Evolutionary conservation across 2,888 invertebrate species (phyloP).

Genomic region (Drosophila infuscata): DNA sequence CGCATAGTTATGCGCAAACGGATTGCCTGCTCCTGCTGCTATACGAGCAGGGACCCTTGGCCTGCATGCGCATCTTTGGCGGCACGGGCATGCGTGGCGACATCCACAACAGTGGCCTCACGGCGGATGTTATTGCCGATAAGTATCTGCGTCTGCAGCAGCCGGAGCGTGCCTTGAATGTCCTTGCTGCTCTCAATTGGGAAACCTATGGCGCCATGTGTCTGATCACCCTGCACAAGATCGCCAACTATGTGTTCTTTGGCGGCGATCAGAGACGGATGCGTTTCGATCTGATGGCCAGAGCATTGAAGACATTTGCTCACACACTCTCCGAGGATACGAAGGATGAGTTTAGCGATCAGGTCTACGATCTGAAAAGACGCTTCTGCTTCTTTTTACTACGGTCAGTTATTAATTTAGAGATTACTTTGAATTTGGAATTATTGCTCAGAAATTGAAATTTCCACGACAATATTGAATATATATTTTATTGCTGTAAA

Average conservation of each 20-base stretch:
- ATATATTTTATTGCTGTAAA: not conserved
- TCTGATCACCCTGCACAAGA: constrained; percentile 90
- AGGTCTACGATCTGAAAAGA: constrained; percentile 93
- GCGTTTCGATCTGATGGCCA: constrained; percentile 88
- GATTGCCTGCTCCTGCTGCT: constrained; percentile 87
- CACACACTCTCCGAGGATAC: constrained; percentile 88
- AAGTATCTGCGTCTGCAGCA: constrained; percentile 88
- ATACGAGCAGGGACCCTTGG: constrained; percentile 88
- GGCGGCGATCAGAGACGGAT: constrained; percentile 79
- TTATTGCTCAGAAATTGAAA: not conserved
- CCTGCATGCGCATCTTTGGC: constrained; percentile 86
- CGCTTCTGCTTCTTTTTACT: constrained; percentile 94
- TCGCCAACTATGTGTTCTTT: constrained; percentile 88
- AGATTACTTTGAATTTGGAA: not conserved
- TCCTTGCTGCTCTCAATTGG: constrained; percentile 91
- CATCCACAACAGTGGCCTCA: constrained; percentile 86
- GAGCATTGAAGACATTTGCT: constrained; percentile 93
- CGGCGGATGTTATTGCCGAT: constrained; percentile 87
- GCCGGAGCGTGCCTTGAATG: constrained; percentile 89
- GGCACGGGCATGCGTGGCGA: constrained; percentile 85
- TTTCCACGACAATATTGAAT: not conserved
- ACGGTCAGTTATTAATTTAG: constrained; percentile 86
- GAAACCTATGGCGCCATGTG: constrained; percentile 91
- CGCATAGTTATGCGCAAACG: constrained; percentile 84
- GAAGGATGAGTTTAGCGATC: constrained; percentile 90